Evolutionary conservation across 2,797 vertebrate species (phyloP).

Genomic region (Rhinogobio ventralis): DNA sequence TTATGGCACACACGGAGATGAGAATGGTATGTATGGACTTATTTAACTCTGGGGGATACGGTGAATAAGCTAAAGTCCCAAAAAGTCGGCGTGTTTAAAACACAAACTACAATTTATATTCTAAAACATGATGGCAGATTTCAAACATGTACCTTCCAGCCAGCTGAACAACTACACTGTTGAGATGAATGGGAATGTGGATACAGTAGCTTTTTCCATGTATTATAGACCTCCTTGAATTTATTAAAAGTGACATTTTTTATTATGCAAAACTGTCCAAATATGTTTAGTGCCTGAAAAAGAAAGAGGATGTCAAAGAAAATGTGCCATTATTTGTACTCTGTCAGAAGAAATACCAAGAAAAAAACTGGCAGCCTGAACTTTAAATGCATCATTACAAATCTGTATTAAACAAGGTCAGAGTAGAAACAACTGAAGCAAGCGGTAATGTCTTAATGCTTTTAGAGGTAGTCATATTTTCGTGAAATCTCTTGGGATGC

Average conservation of each 20-base stretch:
- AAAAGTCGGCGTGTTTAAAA: too few species aligned
- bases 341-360: neutral
- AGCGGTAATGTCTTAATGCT: constrained; percentile 18
- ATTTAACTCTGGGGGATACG: too few species aligned
- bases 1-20: too few species aligned
- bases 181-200: neutral
- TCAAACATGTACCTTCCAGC: neutral
- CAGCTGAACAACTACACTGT: neutral
- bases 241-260: neutral
- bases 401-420: constrained; percentile 19
- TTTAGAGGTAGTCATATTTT: constrained; percentile 18
- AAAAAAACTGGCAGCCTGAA: neutral
- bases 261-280: neutral
- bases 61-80: too few species aligned
- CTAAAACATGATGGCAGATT: neutral
- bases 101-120: neutral
- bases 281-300: neutral
- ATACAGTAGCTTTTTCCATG: neutral
- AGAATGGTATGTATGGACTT: too few species aligned
- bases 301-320: constrained; percentile 5
- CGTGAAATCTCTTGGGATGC: constrained; percentile 20
- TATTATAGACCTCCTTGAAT: neutral
- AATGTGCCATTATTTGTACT: constrained; percentile 14
- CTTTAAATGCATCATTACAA: constrained; percentile 41
- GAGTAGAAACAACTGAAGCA: constrained; percentile 1